phyloP scores from a whole-genome alignment of 2,888 invertebrate species.

The Oxytorus armatus region DNA sequence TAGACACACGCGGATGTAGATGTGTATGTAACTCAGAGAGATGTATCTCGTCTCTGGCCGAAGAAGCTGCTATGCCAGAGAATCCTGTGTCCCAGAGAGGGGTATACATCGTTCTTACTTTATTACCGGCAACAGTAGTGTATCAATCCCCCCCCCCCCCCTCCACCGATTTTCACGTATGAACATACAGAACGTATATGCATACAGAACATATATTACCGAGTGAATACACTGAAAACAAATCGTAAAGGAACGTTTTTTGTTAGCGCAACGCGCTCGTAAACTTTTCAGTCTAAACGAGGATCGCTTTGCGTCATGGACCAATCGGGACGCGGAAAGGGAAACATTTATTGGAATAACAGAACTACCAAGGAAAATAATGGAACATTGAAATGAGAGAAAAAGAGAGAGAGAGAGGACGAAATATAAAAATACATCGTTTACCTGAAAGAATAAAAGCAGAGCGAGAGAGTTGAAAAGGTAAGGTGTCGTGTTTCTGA shows the following conservation, averaged over 20 bases:
- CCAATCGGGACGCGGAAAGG: conserved; percentile 66
- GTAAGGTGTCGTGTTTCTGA: conserved; percentile 32
- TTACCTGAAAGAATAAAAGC: conserved; percentile 32
- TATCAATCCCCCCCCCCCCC: conserved; percentile 67
- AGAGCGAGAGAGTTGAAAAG: conserved; percentile 33
- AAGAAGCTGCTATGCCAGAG: conserved; percentile 21
- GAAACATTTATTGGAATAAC: conserved; percentile 75
- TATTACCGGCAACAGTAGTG: conserved; percentile 77
- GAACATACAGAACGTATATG: not conserved
- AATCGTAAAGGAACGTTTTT: conserved; percentile 79
- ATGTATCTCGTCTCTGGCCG: conserved; percentile 2
- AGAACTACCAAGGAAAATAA: conserved; percentile 49
- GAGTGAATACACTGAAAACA: conserved; percentile 74
- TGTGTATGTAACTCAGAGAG: not conserved
- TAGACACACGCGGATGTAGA: conserved; percentile 7
- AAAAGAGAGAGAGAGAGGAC: conserved; percentile 26
- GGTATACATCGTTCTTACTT: conserved; percentile 70
- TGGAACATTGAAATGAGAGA: conserved; percentile 33
- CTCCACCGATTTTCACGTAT: too few relatives aligned
- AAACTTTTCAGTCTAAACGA: conserved; percentile 65
- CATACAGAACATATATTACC: conserved; percentile 2
- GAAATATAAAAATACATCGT: conserved; percentile 5
- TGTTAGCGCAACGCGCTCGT: conserved; percentile 66
- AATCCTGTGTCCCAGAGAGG: conserved; percentile 36
- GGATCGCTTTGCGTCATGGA: conserved; percentile 34